These are phyloP conservation scores for Pseudolycoriella hygida DNA, from an alignment of 2,888 invertebrate genomes.

Conservation along the genomic window DNA sequence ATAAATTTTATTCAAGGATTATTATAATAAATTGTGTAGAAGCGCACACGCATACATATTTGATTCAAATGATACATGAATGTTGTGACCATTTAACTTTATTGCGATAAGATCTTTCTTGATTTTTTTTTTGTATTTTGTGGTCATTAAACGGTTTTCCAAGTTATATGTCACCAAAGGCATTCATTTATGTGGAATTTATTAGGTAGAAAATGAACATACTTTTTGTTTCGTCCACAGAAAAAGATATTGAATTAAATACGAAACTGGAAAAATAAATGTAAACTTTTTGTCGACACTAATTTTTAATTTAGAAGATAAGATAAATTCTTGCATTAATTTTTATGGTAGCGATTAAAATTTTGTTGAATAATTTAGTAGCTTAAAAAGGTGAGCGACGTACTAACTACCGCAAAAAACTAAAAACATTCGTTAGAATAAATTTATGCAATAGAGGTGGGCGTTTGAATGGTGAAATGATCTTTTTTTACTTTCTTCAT, in stretches of 20 bases:
- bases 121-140: neutral
- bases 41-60: neutral
- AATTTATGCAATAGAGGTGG: too few species aligned
- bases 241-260: neutral
- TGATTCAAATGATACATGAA: neutral
- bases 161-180: constrained; percentile 1
- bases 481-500: too few species aligned
- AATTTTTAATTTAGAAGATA: constrained; percentile 16
- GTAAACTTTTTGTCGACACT: constrained; percentile 27
- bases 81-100: neutral
- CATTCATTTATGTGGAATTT: neutral
- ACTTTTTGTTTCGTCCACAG: neutral
- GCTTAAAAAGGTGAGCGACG: too few species aligned
- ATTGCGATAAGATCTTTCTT: neutral
- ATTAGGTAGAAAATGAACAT: too few species aligned
- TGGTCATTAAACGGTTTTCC: constrained; percentile 1
- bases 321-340: constrained; percentile 1
- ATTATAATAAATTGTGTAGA: neutral
- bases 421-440: too few species aligned
- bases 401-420: too few species aligned
- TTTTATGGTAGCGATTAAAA: neutral
- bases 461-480: too few species aligned
- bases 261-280: constrained; percentile 1
- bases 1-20: neutral
- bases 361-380: too few species aligned